Evolutionary conservation across 1,140 invertebrate genomes (phyloP), one percentile per base, ranked within the genome.

Genomic region (Atopsyche davidsoni): DNA sequence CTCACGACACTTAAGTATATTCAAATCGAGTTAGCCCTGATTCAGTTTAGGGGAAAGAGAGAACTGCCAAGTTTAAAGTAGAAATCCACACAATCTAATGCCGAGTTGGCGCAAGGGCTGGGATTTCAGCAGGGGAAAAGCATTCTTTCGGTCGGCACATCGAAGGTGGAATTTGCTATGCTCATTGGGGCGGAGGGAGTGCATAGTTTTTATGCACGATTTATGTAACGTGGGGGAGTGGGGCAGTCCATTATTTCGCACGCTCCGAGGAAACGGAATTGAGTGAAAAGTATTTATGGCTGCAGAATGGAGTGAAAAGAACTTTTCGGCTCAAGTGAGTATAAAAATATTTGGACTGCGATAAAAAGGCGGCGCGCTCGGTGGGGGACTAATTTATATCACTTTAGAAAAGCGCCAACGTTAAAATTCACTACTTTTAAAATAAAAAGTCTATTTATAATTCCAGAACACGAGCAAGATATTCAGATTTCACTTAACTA

Each of bases 221-320:
- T 48, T 48, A 48, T 48, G 46, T 48, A 48, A 48, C 24, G 48
- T 23, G 22, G 13, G 47, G 42, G 43, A 47, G 36, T 23, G 28
- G 24, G 17, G 32, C 31, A 43, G 45, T 44, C 55, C 51, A 57
- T 57, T 57, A 50, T 57, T 57, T 53, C 46, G 25, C 49, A 34
- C 43, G 32, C 47, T 32, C 13, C 50, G 32, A 38, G 48, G 38
- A 41, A 31, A 43, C 24, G 46, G 55, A 49, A 57, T 57, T 50
- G 51, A 57, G 41, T 57, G 55, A 57, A 53, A 57, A 57, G 55
- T 53, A 57, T 57, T 57, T 50, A 57, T 49, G 51, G 25, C 28
- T 46, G 25, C 44, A 53, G 53, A 53, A 57, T 53, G 42, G 46
- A 57, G 55, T 57, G 55, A 53, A 51, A 57, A 53, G 46, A 55